Evolutionary conservation across 1,140 invertebrate genomes (phyloP), one percentile per base, ranked within the genome.

Genomic region (Drosophila repletoides): DNA sequence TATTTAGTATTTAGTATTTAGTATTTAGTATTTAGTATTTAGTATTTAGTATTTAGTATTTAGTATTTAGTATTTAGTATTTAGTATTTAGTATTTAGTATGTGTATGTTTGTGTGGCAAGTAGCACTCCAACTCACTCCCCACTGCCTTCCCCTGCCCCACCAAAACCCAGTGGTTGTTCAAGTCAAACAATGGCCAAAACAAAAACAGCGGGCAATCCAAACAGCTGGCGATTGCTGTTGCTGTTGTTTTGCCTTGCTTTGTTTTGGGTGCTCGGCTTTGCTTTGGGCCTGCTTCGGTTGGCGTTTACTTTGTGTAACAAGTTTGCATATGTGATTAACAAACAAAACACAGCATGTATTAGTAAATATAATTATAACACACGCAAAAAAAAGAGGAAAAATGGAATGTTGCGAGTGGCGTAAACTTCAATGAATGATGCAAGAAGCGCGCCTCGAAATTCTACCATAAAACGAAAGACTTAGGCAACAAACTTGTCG

Each of bases 311-410:
- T 67, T 70, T 83, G 77, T 83, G 77, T 83, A 83, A 84, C 77
- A 83, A 83, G 77, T 83, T 83, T 83, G 77, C 77, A 83, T 83
- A 80, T 71, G 77, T 84, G 76, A 84, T 83, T 83, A 83, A 77
- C 77, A 75, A 59, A 81, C 63, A 68, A 52, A 34, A 40, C 53
- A 51, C 56, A 67, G 56, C 64, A 65, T 60, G 77, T 68, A 83
- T 83, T 83, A 76, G 76, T 83, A 81, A 81, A 81, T 61, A 81
- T 81, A 81, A 81, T 81, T 83, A 67, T 67, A 67, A 7, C 45
- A 67, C 40, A 59, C 52, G 4, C 10, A 33, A 55, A 15, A 40
- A 4, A 26, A 72, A 48, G 49, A 58, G 49, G 15, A 33, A 41
- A 60, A 72, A 56, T 65, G 76, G 72, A 80, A 80, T 72, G 71